These are phyloP conservation scores for Eulemur albifrons DNA, from an alignment of 2,797 vertebrate genomes.

Conservation along the genomic window DNA sequence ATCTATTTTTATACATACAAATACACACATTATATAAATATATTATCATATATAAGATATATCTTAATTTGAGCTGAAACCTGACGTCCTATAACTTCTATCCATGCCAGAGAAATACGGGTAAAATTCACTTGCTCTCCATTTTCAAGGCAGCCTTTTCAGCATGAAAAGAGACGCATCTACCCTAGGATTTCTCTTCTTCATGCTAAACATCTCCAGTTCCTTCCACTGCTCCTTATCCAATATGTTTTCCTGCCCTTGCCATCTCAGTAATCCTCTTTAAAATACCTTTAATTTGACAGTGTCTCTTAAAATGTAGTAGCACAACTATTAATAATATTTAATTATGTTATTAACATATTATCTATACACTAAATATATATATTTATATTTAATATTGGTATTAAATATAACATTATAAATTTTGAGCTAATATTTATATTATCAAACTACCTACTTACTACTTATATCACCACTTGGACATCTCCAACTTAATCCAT, in stretches of 20 bases:
- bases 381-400: background rate
- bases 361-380: background rate
- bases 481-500: background rate
- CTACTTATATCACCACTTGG: background rate
- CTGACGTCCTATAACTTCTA: background rate
- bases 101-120: background rate
- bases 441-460: background rate
- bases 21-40: background rate
- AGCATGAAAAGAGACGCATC: background rate
- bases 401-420: background rate
- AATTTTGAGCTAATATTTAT: background rate
- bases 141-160: background rate
- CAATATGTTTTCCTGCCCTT: background rate
- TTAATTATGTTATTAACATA: background rate
- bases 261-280: background rate
- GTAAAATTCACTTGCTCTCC: background rate
- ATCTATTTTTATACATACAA: background rate
- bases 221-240: background rate
- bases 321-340: background rate
- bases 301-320: background rate
- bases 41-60: background rate
- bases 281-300: background rate
- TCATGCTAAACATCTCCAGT: background rate
- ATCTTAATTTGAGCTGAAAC: background rate
- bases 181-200: background rate